Evolutionary conservation across 2,113 vertebrate species (phyloP).

Genomic region (Indicator indicator): DNA sequence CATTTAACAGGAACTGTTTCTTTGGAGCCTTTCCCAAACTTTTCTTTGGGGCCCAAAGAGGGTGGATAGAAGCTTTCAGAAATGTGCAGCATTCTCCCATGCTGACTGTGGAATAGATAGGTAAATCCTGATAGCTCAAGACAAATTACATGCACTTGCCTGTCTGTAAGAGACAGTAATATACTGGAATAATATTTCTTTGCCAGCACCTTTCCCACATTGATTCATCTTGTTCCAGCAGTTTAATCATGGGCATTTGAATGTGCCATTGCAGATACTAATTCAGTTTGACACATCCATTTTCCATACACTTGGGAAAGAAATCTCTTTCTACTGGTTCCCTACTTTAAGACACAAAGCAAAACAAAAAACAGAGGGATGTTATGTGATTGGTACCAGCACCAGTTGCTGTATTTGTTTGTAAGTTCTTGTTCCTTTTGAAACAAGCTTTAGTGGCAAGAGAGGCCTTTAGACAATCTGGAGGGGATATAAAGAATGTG

Average conservation of each 20-base stretch:
- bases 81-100: neutral
- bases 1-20: neutral
- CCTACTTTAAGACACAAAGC: slow-evolving; percentile 8
- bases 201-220: slow-evolving; percentile 50
- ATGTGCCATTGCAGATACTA: slow-evolving; percentile 59
- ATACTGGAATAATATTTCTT: slow-evolving; percentile 41
- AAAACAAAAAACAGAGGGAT: slow-evolving; percentile 4
- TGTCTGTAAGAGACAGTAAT: slow-evolving; percentile 54
- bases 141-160: slow-evolving; percentile 38
- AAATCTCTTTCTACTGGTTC: slow-evolving; percentile 28
- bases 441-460: slow-evolving; percentile 36
- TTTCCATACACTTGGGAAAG: slow-evolving; percentile 59
- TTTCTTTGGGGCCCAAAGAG: neutral
- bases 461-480: slow-evolving; percentile 41
- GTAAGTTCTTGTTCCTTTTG: slow-evolving; percentile 29
- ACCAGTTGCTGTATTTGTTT: slow-evolving; percentile 24
- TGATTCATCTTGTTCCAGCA: slow-evolving; percentile 63
- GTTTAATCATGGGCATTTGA: slow-evolving; percentile 63
- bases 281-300: slow-evolving; percentile 53
- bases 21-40: neutral
- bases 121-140: slow-evolving; percentile 50
- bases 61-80: neutral
- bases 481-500: slow-evolving; percentile 24
- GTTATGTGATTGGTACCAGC: slow-evolving; percentile 24
- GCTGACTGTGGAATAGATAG: neutral